These are phyloP conservation scores for Watsonalla cultraria DNA, from an alignment of 2,888 invertebrate genomes.

Conservation along the genomic window DNA sequence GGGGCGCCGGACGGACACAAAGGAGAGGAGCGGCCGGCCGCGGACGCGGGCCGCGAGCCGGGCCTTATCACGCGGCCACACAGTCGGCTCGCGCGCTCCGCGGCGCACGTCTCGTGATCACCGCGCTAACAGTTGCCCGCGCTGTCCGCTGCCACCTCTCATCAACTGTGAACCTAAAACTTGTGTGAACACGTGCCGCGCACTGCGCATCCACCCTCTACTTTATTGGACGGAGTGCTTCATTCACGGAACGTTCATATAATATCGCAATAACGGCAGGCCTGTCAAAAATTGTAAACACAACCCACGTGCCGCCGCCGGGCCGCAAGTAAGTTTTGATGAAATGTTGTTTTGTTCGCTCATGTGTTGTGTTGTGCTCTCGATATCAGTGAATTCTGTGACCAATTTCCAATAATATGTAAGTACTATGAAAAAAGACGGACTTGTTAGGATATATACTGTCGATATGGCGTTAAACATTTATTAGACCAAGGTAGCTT, in stretches of 20 bases:
- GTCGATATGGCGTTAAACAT: no score
- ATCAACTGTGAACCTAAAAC: constrained; percentile 39
- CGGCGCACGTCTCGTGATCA: constrained; percentile 48
- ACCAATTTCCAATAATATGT: neutral
- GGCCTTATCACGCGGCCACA: constrained; percentile 70
- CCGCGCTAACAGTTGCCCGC: constrained; percentile 14
- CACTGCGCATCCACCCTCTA: constrained; percentile 46
- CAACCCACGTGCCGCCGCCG: constrained; percentile 61
- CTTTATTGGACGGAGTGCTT: constrained; percentile 42
- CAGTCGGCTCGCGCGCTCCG: constrained; percentile 67
- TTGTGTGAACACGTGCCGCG: constrained; percentile 52
- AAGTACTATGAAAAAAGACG: no score
- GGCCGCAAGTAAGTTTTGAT: constrained; percentile 64
- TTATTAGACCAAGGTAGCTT: no score
- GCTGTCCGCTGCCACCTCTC: constrained; percentile 20
- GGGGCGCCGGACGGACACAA: constrained; percentile 72
- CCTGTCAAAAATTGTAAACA: constrained; percentile 69
- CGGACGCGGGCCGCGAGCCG: constrained; percentile 60
- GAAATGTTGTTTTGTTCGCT: constrained; percentile 14
- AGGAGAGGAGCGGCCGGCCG: constrained; percentile 73
- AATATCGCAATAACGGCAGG: constrained; percentile 48
- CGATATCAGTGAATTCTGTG: neutral
- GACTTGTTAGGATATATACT: no score
- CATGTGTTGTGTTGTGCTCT: neutral
- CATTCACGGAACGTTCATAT: constrained; percentile 37